Evolutionary conservation across 2,113 vertebrate genomes (phyloP).

Genomic region (Vulpes vulpes): DNA sequence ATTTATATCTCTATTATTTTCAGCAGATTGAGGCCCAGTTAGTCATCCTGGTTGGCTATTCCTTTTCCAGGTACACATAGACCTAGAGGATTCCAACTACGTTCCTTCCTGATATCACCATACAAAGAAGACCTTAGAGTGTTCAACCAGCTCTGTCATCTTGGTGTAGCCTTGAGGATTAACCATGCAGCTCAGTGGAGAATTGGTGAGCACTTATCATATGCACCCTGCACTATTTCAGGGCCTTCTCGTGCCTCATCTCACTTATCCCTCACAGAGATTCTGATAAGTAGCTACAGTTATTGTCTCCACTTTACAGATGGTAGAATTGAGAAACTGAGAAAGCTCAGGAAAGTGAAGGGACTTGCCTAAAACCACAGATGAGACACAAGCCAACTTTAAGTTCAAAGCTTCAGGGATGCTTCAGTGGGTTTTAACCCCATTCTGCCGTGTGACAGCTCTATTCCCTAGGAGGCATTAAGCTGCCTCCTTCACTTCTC

Average conservation of each 20-base stretch:
- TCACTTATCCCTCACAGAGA: neutral
- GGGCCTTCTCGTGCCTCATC: neutral
- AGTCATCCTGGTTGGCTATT: neutral
- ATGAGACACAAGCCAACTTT: neutral
- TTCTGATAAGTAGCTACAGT: neutral
- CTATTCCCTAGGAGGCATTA: neutral
- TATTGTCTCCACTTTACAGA: neutral
- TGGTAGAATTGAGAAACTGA: neutral
- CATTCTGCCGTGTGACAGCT: neutral
- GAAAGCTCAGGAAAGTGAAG: neutral
- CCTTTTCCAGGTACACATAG: neutral
- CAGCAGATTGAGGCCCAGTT: neutral
- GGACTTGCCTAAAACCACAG: neutral
- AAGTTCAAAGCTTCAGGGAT: neutral
- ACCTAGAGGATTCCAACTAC: neutral
- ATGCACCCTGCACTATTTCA: neutral
- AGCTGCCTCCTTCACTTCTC: neutral
- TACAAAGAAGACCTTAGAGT: neutral
- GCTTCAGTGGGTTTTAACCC: neutral
- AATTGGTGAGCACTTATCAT: neutral
- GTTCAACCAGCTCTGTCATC: neutral
- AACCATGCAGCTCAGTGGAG: neutral
- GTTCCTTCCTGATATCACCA: neutral
- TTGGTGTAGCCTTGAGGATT: neutral
- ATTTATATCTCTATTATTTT: neutral